Percentiles rank a stretch among this genome's conserved stretches.
Evolutionary conservation across 2,888 invertebrate species (phyloP).

Genomic region (Tetropium fuscum): DNA sequence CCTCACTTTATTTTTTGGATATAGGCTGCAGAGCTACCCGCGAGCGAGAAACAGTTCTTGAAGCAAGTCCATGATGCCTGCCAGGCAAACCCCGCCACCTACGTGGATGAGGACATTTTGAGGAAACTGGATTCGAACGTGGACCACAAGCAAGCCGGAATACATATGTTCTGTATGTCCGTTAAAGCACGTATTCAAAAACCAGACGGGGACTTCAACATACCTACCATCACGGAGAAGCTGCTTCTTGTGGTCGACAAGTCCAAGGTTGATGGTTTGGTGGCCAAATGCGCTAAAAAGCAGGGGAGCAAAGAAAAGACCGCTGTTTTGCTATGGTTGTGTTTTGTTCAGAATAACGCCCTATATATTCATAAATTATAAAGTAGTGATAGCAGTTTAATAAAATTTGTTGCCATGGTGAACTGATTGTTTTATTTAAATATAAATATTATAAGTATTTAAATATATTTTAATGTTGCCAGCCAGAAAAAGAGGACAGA

Average conservation of each 20-base stretch:
- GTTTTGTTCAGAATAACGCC: not conserved
- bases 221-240: not conserved
- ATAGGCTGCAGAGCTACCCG: not conserved
- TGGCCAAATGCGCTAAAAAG: conserved; percentile 1
- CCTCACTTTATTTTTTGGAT: not conserved
- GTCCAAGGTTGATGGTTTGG: not conserved
- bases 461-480: too few species aligned
- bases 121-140: not conserved
- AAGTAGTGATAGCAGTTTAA: too few species aligned
- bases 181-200: not conserved
- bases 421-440: too few species aligned
- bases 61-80: not conserved
- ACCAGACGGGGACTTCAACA: not conserved
- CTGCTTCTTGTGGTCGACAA: not conserved
- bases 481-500: too few species aligned
- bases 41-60: not conserved
- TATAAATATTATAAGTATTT: too few species aligned
- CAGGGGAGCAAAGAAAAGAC: not conserved
- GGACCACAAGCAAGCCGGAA: not conserved
- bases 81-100: conserved; percentile 3
- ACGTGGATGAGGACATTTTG: not conserved
- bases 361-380: not conserved
- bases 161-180: conserved; percentile 10
- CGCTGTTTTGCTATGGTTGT: not conserved
- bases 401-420: too few species aligned